These are phyloP conservation scores for Vicugna pacos DNA, from an alignment of 2,113 vertebrate genomes.

Conservation along the genomic window DNA sequence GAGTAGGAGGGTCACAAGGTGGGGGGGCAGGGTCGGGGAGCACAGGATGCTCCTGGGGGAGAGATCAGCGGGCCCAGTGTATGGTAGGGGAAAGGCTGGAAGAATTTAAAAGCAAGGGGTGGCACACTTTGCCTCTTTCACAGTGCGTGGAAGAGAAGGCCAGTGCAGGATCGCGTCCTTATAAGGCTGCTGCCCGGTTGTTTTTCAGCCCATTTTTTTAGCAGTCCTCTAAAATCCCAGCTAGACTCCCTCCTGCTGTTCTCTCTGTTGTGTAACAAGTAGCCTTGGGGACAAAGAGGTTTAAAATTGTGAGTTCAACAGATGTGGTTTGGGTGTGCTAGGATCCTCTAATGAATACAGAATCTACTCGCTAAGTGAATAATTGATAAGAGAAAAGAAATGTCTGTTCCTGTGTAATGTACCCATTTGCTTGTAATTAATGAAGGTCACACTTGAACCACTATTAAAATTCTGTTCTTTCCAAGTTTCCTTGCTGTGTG, in stretches of 20 bases:
- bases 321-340: background rate
- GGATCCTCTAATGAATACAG: background rate
- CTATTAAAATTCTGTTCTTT: background rate
- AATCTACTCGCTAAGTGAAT: background rate
- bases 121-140: background rate
- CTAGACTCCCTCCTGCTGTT: background rate
- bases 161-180: background rate
- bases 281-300: slow-evolving; percentile 21
- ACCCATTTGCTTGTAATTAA: background rate
- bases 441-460: background rate
- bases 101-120: background rate
- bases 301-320: slow-evolving; percentile 12
- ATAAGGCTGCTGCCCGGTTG: background rate
- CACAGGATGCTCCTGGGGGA: background rate
- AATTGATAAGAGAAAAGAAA: background rate
- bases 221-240: slow-evolving; percentile 25
- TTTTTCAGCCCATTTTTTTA: background rate
- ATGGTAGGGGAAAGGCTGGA: background rate
- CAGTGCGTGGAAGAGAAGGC: background rate
- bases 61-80: background rate
- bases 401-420: background rate
- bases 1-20: background rate
- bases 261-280: background rate
- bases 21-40: background rate
- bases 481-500: background rate